phyloP scores from a whole-genome alignment of 2,888 invertebrate species.

The Ochropacha duplaris region DNA sequence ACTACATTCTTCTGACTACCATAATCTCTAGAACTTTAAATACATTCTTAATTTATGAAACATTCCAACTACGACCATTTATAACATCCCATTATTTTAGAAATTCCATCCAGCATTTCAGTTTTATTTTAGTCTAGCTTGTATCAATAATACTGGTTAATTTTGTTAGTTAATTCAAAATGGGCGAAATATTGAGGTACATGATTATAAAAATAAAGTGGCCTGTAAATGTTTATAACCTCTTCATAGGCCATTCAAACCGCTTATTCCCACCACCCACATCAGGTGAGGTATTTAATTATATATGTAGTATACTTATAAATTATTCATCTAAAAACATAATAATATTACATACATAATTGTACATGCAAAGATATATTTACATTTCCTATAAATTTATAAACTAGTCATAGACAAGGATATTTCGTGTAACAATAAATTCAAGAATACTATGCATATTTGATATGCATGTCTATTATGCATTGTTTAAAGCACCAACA shows the following conservation, averaged over 20 bases:
- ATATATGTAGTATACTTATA: slow-evolving; percentile 33
- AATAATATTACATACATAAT: slow-evolving; percentile 41
- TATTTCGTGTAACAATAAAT: slow-evolving; percentile 56
- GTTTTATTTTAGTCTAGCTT: slow-evolving; percentile 15
- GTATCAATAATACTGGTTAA: slow-evolving; percentile 56
- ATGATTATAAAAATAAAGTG: slow-evolving; percentile 43
- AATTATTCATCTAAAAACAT: slow-evolving; percentile 41
- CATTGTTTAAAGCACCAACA: slow-evolving; percentile 64
- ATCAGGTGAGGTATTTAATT: slow-evolving; percentile 37
- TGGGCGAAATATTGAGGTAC: slow-evolving; percentile 40
- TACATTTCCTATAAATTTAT: slow-evolving; percentile 53
- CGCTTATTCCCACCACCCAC: slow-evolving; percentile 34
- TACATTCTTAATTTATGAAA: slow-evolving; percentile 10
- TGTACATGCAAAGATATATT: slow-evolving; percentile 63
- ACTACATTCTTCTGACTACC: slow-evolving; percentile 11
- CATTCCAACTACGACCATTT: slow-evolving; percentile 6
- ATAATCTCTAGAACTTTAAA: slow-evolving; percentile 6
- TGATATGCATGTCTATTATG: slow-evolving; percentile 59
- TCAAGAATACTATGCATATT: slow-evolving; percentile 52
- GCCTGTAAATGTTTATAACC: slow-evolving; percentile 30
- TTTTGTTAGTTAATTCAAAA: slow-evolving; percentile 45
- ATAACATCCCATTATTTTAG: slow-evolving; percentile 15
- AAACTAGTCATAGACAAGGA: slow-evolving; percentile 43
- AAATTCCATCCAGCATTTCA: slow-evolving; percentile 21
- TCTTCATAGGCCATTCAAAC: slow-evolving; percentile 48